phyloP scores from a whole-genome alignment of 2,888 invertebrate genomes.

The Chymomyza fuscimana region DNA sequence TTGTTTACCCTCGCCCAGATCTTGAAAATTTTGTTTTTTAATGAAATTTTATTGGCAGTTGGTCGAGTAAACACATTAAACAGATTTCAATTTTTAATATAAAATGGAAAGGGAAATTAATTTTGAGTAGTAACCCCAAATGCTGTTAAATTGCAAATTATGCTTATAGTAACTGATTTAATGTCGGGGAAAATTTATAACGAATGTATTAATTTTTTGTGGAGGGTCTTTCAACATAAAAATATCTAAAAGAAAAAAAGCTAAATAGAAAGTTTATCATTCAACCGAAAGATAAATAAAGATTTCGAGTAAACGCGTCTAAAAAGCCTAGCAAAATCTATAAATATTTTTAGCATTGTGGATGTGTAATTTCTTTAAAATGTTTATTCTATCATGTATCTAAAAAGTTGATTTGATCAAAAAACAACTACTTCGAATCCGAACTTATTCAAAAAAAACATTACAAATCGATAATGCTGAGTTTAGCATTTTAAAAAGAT shows the following conservation, averaged over 20 bases:
- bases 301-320: background rate
- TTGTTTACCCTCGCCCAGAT: conserved; percentile 20
- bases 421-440: no score
- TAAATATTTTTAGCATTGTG: background rate
- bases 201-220: background rate
- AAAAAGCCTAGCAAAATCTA: background rate
- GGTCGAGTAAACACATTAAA: conserved; percentile 57
- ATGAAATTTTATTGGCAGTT: conserved; percentile 49
- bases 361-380: no score
- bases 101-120: conserved; percentile 44
- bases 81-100: conserved; percentile 54
- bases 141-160: background rate
- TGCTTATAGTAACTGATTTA: background rate
- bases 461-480: no score
- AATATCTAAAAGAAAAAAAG: no score
- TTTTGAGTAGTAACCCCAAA: conserved; percentile 41
- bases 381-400: no score
- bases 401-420: no score
- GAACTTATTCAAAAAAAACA: no score
- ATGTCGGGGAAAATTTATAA: background rate
- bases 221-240: no score
- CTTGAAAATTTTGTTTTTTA: conserved; percentile 43
- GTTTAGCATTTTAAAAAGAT: no score
- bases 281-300: background rate
- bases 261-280: no score